Evolutionary conservation across 1,140 invertebrate genomes (phyloP), one percentile per base, ranked within the genome.

Genomic region (Drosophila pachea): DNA sequence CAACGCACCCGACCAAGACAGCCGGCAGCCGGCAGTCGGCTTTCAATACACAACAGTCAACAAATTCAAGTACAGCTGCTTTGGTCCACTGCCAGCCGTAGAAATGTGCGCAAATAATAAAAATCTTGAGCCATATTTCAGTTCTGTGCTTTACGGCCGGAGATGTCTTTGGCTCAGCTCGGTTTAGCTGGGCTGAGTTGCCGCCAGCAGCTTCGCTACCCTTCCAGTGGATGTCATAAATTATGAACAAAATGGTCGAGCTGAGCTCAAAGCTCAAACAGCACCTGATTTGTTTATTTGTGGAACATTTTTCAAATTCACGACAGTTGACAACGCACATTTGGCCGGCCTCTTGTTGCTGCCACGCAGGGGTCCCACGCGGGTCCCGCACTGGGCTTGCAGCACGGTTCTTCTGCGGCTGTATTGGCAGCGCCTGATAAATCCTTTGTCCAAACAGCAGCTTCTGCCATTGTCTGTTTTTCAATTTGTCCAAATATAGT

Each of bases 261-360:
- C 48, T 54, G 42, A 50, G 33, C 52, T 38, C 35, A 36, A 59
- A 6, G 16, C 59, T 35, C 31, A 12, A 38, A 36, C 52, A 60
- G 72, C 76, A 84, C 52, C 79, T 83, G 78, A 78, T 76, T 84
- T 84, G 75, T 78, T 78, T 83, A 84, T 83, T 84, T 78, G 75
- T 65, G 61, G 54, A 50, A 48, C 54, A 76, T 78, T 75, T 74
- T 77, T 79, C 68, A 75, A 68, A 79, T 72, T 68, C 64, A 61
- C 58, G 53, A 64, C 76, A 53, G 70, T 59, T 52, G 48, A 71
- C 71, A 60, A 50, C 53, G 66, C 67, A 71, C 47, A 70, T 61
- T 64, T 58, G 16, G 16, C 22, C 33, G 52, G 8, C 33, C 38
- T 48, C 22, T 40, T 11, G 7, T 48, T 38, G 52, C 70, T 56